Percentiles rank a stretch among this genome's conserved stretches.
These are phyloP conservation scores for Ormyrus nitidulus DNA, from an alignment of 2,888 invertebrate genomes.

Conservation along the genomic window DNA sequence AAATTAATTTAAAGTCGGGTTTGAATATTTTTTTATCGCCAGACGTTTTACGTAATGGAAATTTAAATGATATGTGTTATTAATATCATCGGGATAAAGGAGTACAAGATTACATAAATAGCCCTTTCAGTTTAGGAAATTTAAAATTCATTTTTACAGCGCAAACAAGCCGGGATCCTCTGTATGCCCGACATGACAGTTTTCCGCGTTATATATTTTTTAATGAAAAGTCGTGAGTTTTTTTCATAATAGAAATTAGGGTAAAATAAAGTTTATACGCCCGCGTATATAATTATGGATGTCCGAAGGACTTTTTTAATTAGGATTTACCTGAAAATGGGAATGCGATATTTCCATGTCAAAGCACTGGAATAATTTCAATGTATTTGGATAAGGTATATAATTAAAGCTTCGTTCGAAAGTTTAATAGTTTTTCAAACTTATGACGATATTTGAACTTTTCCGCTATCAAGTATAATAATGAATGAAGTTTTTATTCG, in stretches of 20 bases:
- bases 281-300: conserved; percentile 23
- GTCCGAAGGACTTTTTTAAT: conserved; percentile 1
- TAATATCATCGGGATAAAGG: too few species aligned
- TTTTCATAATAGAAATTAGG: conserved; percentile 1
- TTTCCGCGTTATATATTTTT: conserved; percentile 1
- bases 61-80: too few species aligned
- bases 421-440: conserved; percentile 29
- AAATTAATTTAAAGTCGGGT: too few species aligned
- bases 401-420: background rate
- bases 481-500: conserved; percentile 33
- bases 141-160: background rate
- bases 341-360: conserved; percentile 17
- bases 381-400: conserved; percentile 1
- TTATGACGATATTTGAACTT: conserved; percentile 17
- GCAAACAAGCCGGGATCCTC: background rate
- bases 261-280: conserved; percentile 2
- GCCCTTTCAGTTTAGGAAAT: background rate
- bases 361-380: conserved; percentile 10
- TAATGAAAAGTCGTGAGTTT: conserved; percentile 9
- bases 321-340: conserved; percentile 19
- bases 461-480: conserved; percentile 30
- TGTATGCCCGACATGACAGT: conserved; percentile 7
- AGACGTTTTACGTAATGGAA: too few species aligned
- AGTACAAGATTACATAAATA: too few species aligned
- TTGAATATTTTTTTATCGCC: too few species aligned